Evolutionary conservation across 1,140 invertebrate species (phyloP).

Genomic region (Brachionus calyciflorus): DNA sequence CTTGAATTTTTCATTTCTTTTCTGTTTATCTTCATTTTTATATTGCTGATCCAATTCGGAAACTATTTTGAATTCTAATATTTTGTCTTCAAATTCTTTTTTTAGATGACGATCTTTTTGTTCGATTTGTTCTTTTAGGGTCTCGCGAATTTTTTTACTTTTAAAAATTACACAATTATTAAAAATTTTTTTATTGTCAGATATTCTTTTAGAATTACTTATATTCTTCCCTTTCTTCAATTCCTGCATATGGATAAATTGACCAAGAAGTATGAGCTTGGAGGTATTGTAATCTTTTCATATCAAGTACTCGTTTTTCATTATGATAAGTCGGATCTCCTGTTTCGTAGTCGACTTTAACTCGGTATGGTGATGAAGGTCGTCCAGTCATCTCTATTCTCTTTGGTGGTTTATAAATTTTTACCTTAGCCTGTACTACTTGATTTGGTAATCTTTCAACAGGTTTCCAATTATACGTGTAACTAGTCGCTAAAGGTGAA

Average conservation of each 20-base stretch:
- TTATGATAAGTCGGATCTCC: conserved; percentile 33
- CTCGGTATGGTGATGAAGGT: conserved; percentile 13
- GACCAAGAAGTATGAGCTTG: conserved; percentile 33
- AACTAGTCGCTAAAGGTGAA: conserved; percentile 29
- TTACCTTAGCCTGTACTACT: conserved; percentile 24
- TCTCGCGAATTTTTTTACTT: conserved; percentile 41
- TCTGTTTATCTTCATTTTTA: conserved; percentile 11
- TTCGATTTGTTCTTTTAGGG: conserved; percentile 44
- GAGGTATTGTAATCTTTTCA: conserved; percentile 31
- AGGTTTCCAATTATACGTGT: conserved; percentile 39
- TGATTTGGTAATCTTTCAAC: neutral
- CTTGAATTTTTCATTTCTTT: neutral
- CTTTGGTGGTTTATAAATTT: conserved; percentile 41
- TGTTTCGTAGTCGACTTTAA: conserved; percentile 36
- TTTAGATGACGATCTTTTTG: conserved; percentile 18
- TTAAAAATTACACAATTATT: neutral
- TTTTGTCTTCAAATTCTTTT: conserved; percentile 25
- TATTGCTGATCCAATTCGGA: conserved; percentile 21
- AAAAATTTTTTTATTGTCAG: neutral
- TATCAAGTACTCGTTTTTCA: neutral
- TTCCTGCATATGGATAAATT: conserved; percentile 38
- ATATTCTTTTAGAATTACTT: no score
- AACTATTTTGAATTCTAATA: conserved; percentile 21
- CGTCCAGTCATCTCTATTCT: conserved; percentile 21
- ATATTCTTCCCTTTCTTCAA: conserved; percentile 32